Evolutionary conservation across 2,113 vertebrate species (phyloP), one percentile per base, ranked within the genome.

Genomic region (Nannospalax galili): DNA sequence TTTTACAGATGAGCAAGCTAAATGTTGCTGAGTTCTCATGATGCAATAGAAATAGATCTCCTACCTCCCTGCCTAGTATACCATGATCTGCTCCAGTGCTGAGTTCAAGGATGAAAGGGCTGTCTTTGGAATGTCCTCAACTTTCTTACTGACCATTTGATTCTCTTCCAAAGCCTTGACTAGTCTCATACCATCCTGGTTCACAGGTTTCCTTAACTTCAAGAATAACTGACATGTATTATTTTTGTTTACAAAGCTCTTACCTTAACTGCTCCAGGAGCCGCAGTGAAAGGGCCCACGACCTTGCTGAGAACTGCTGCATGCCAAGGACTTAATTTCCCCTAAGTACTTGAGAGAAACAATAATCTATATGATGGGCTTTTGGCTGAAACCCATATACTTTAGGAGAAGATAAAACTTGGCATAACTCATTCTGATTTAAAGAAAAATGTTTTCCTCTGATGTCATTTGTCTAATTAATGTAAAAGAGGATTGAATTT

Each of bases 261-360:
- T 86, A 73, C 93, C 82, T 95, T 96, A 97, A 91, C 81, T 96
- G 64, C 89, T 85, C 91, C 95, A 80, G 22, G 73, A 92, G 95
- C 94, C 91, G 77, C 93, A 94, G 72, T 48, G 91, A 75, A 90
- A 96, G 96, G 92, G 92, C 88, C 69, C 89, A 86, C 90, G 93
- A 97, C 98, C 98, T 98, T 97, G 97, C 96, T 95, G 95, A 97
- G 88, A 97, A 91, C 79, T 79, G 45, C 89, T 86, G 92, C 87
- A 94, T 97, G 97, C 98, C 97, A 98, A 98, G 97, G 94, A 97
- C 97, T 98, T 97, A 96, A 98, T 98, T 98, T 98, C 97, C 91
- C 28, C 69, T 98, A 97, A 98, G 97, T 98, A 98, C 96, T 97
- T 97, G 94, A 94, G 97, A 98, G 97, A 98, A 98, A 98, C 98